Conservation (phyloP, 1,140 invertebrate species). For the Trichoplusia ni region DNA sequence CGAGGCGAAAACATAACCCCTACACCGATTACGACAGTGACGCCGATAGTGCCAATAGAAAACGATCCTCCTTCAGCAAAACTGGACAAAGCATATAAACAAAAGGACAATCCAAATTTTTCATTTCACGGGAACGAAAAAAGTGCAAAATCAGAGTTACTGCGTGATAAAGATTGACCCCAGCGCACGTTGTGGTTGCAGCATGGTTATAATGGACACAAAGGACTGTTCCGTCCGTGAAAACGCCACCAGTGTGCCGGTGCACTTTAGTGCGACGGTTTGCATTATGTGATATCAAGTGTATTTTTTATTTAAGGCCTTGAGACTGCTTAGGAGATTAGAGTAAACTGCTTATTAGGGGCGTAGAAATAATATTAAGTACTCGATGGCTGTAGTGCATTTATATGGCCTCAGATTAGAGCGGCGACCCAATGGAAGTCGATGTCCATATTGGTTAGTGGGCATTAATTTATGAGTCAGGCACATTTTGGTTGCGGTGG, state of each 20-base stretch:
- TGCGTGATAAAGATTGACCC: constrained; percentile 79
- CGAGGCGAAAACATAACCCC: constrained; percentile 65
- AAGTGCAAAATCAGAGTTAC: constrained; percentile 79
- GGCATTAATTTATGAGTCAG: constrained; percentile 49
- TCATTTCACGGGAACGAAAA: constrained; percentile 77
- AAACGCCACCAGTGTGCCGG: constrained; percentile 55
- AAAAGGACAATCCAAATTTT: constrained; percentile 75
- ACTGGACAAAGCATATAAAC: constrained; percentile 79
- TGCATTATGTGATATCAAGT: constrained; percentile 77
- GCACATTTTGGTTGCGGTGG: constrained; percentile 39
- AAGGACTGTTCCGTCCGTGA: constrained; percentile 56
- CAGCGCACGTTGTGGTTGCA: constrained; percentile 42
- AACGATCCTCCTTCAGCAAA: constrained; percentile 73
- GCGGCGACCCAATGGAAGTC: constrained; percentile 30
- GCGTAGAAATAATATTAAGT: constrained; percentile 21
- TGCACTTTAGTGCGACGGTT: constrained; percentile 52
- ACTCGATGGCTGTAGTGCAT: constrained; percentile 36
- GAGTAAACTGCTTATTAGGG: constrained; percentile 31
- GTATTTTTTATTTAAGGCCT: constrained; percentile 57
- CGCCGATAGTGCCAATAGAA: constrained; percentile 46
- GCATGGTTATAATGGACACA: constrained; percentile 63
- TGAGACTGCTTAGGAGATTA: constrained; percentile 38
- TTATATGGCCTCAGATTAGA: constrained; percentile 45
- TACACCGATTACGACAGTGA: constrained; percentile 46
- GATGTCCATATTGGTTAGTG: constrained; percentile 33